Conservation (phyloP, 2,797 vertebrate species). For the Gallinago stenura region DNA sequence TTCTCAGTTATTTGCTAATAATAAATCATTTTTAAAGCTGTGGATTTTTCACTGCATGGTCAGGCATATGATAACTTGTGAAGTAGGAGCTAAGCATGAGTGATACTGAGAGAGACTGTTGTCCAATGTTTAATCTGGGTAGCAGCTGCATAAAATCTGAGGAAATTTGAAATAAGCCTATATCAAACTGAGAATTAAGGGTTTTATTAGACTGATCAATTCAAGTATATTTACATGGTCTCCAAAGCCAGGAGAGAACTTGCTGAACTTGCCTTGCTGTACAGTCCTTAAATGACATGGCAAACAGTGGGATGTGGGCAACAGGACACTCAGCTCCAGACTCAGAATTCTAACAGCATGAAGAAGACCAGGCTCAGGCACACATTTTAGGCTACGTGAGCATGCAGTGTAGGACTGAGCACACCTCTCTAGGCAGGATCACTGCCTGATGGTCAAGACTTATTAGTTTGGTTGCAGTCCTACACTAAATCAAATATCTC, state of each 20-base stretch:
- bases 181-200: background rate
- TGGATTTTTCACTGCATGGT: background rate
- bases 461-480: background rate
- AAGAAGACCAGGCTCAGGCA: background rate
- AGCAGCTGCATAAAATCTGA: background rate
- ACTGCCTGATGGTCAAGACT: background rate
- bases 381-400: fast-evolving
- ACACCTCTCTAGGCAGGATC: background rate
- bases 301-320: background rate
- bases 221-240: background rate
- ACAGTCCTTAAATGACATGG: background rate
- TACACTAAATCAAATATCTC: background rate
- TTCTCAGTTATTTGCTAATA: background rate
- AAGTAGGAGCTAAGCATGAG: background rate
- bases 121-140: background rate
- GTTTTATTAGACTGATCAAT: background rate
- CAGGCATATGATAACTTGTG: background rate
- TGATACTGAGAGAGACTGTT: background rate
- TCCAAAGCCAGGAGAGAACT: background rate
- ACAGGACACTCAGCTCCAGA: background rate
- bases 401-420: background rate
- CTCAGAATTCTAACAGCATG: background rate
- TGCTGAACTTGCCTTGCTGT: background rate
- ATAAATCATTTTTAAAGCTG: background rate
- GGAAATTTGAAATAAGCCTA: background rate